Percentiles rank a stretch among this genome's conserved stretches.
Conservation (phyloP, 2,113 vertebrate species). For the Bambusicola thoracicus region DNA sequence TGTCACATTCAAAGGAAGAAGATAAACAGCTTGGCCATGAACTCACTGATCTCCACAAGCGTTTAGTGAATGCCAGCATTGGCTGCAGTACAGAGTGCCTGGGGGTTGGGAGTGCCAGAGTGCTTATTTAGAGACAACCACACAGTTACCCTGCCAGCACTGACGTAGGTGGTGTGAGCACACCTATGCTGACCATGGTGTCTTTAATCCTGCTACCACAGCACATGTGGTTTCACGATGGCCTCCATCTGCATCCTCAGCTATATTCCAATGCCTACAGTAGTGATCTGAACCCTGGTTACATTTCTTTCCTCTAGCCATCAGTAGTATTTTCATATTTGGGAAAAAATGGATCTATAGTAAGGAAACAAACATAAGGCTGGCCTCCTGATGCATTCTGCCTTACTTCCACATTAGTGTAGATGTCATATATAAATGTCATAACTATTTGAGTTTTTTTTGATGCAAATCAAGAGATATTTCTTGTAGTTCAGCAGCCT, state of each 20-base stretch:
- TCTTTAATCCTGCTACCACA: neutral
- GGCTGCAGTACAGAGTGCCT: neutral
- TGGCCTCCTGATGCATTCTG: neutral
- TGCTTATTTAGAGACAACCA: neutral
- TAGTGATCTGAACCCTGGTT: neutral
- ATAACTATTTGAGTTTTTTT: slow-evolving; percentile 39
- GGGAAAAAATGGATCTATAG: neutral
- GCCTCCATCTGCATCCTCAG: neutral
- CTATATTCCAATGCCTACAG: neutral
- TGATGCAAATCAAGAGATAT: slow-evolving; percentile 8
- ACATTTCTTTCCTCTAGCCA: neutral
- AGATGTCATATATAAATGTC: neutral
- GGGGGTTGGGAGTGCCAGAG: neutral
- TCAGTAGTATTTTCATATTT: neutral
- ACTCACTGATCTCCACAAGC: neutral
- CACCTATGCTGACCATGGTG: accelerated
- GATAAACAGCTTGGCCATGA: neutral
- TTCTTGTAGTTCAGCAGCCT: slow-evolving; percentile 10
- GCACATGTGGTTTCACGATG: neutral
- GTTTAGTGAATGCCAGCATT: neutral
- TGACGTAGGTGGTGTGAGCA: accelerated
- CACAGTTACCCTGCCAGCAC: neutral
- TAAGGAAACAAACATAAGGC: neutral
- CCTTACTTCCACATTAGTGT: neutral
- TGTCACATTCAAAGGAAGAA: neutral